Evolutionary conservation across 2,888 invertebrate genomes (phyloP), one percentile per base, ranked within the genome.

Genomic region (Rhagonycha lutea): DNA sequence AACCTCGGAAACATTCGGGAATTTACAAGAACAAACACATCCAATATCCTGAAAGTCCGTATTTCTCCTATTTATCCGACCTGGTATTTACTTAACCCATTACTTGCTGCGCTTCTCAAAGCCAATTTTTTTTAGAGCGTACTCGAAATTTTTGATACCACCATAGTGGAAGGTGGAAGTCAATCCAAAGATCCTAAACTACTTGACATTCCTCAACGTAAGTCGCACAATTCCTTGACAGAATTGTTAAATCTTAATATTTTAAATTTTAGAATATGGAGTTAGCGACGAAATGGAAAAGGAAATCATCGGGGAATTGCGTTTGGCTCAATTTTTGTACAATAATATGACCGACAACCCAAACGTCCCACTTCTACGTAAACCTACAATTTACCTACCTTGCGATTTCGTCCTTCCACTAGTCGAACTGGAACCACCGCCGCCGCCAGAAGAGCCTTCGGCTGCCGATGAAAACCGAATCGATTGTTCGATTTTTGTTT

Each of bases 1-100:
- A 79, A 68, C 77, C 79, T 76, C 83, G 70, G 18, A 83, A 80
- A 73, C 82, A 81, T 75, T 82, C 78, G 9, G 86, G 85, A 14
- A 78, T 82, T 28, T 86, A 85, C 73, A 80, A 79, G 61, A 84
- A 86, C 68, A 83, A 80, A 10, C 84, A 84, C 28, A 78, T 83
- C 11, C 85, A 86, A 74, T 82, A 81, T 72, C 86, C 87, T 0
- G 82, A 84, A 61, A 86, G 84, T 80, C 83, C 82, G 23, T 87
- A 88, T 78, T 87, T 87, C 81, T 79, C 81, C 23, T 87, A 87
- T 75, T 61, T 81, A 9, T 67, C 77, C 11, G 82, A 82, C 70
- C 75, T 83, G 81, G 84, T 84, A 80, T 77, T 78, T 69, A 14
- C 60, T 9, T 26, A 28, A 28, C 8, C 8, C 29, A 2, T 24